Percentiles rank a stretch among this genome's conserved stretches.
phyloP scores from a whole-genome alignment of 2,113 vertebrate species.

The Tachysurus vachellii region DNA sequence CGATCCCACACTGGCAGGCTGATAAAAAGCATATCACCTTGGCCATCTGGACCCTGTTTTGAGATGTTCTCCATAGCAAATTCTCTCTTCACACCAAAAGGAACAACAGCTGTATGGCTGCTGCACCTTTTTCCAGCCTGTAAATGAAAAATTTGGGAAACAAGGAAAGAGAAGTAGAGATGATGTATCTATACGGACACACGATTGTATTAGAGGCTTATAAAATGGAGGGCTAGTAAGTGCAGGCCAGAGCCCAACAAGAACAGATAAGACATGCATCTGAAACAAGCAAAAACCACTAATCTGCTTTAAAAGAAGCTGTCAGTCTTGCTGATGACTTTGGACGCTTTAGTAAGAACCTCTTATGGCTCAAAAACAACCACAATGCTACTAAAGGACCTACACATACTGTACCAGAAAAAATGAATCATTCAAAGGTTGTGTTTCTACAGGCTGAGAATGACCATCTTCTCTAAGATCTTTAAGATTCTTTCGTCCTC shows the following conservation, averaged over 20 bases:
- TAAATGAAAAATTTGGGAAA: conserved; percentile 7
- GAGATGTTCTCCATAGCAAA: conserved; percentile 54
- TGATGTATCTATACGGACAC: not conserved
- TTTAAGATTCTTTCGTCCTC: conserved; percentile 27
- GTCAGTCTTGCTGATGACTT: not conserved
- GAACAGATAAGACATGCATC: not conserved
- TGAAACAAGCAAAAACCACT: not conserved
- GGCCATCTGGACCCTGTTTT: conserved; percentile 68
- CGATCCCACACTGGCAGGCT: conserved; percentile 59
- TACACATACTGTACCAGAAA: not conserved
- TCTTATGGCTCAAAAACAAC: conserved; percentile 2
- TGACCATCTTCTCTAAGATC: conserved; percentile 27
- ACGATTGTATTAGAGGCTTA: not conserved
- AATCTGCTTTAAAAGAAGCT: conserved; percentile 30
- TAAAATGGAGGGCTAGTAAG: not conserved
- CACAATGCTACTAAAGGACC: not conserved
- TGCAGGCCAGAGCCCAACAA: not conserved
- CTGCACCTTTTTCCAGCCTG: conserved; percentile 19
- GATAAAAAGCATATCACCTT: conserved; percentile 66
- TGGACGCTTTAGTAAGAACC: conserved; percentile 2
- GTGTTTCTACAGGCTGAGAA: conserved; percentile 27
- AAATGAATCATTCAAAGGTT: conserved; percentile 24
- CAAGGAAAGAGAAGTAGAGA: not conserved
- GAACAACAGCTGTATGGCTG: conserved; percentile 51
- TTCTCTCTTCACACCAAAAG: conserved; percentile 44